Conservation (phyloP, 1,140 invertebrate species). For the Polypedilum pembai region DNA sequence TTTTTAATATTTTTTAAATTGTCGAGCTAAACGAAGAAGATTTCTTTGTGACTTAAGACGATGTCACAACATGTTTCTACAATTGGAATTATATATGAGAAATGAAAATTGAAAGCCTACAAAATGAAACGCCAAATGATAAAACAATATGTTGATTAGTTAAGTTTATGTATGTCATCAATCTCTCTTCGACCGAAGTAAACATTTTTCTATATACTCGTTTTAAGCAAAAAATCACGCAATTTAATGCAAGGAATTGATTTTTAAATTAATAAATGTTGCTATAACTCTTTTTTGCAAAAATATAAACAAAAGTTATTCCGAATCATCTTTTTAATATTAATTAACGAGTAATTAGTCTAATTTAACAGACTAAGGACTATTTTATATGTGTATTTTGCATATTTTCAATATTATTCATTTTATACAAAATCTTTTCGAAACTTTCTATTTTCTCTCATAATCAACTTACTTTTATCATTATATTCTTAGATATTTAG, state of each 20-base stretch:
- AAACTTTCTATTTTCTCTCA: neutral
- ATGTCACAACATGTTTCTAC: no score
- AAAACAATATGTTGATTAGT: no score
- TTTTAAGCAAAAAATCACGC: neutral
- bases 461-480: neutral
- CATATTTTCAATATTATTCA: neutral
- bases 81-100: no score
- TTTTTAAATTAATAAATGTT: neutral
- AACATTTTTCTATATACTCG: no score
- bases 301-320: neutral
- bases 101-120: no score
- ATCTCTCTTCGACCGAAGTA: no score
- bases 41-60: no score
- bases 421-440: neutral
- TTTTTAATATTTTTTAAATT: no score
- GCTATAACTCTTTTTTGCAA: neutral
- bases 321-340: neutral
- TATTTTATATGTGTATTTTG: neutral
- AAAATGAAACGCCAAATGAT: no score
- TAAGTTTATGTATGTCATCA: no score
- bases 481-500: neutral
- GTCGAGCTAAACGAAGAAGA: no score
- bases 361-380: constrained; percentile 8
- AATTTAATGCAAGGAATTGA: neutral
- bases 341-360: constrained; percentile 13